phyloP scores from a whole-genome alignment of 2,113 vertebrate genomes.

The Hypanus sabinus region DNA sequence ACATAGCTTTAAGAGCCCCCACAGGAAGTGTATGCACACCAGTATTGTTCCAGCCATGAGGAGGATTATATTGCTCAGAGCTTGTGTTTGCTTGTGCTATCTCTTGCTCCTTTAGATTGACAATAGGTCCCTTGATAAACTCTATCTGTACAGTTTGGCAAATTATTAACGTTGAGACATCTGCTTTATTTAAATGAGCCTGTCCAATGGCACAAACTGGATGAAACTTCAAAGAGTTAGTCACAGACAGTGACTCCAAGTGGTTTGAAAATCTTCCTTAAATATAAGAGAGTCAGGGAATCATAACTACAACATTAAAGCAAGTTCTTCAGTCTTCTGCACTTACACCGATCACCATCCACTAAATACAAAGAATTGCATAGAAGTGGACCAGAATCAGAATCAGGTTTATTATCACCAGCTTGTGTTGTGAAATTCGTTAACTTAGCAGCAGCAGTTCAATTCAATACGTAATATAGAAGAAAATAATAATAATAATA shows the following conservation, averaged over 20 bases:
- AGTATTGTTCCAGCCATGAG: background rate
- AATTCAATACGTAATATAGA: too few relatives aligned
- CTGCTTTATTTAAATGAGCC: background rate
- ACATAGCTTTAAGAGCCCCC: too few relatives aligned
- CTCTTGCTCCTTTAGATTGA: background rate
- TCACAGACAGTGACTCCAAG: background rate
- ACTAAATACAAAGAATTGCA: background rate
- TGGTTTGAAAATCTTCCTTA: background rate
- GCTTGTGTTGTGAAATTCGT: too few relatives aligned
- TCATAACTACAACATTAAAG: too few relatives aligned
- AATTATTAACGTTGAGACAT: background rate
- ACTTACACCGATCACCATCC: too few relatives aligned
- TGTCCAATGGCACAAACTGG: too few relatives aligned
- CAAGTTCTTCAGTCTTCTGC: too few relatives aligned
- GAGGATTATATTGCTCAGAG: background rate
- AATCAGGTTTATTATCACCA: too few relatives aligned
- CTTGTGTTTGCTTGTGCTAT: background rate
- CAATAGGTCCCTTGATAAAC: slow-evolving; percentile 6
- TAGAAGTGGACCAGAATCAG: background rate
- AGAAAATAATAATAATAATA: too few relatives aligned
- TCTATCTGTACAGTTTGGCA: slow-evolving; percentile 23
- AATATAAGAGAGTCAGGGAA: too few relatives aligned
- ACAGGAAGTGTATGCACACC: background rate
- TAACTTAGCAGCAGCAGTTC: too few relatives aligned
- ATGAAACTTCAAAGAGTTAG: background rate